Conservation (phyloP, 2,113 vertebrate genomes). For the Mellivora capensis region DNA sequence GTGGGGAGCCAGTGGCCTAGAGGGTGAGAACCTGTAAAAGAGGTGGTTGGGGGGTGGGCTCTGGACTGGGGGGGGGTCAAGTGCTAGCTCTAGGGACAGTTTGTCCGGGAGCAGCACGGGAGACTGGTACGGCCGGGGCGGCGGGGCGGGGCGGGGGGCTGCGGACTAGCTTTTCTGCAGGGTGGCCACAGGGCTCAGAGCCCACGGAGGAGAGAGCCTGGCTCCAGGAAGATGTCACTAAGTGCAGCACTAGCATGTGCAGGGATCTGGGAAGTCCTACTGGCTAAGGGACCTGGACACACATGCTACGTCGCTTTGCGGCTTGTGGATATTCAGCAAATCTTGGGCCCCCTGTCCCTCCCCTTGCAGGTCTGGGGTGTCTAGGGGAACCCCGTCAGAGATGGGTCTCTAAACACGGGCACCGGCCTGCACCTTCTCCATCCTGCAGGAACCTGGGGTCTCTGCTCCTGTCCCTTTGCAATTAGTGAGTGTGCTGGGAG, state of each 20-base stretch:
- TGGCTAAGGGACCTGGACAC: no score
- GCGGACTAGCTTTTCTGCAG: neutral
- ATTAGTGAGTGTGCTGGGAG: neutral
- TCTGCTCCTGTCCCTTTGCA: neutral
- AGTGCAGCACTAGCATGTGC: rapidly evolving
- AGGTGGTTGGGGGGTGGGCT: neutral
- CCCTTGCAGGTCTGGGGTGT: neutral
- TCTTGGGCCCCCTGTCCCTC: neutral
- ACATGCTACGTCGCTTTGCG: rapidly evolving
- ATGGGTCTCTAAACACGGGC: neutral
- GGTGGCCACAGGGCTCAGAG: neutral
- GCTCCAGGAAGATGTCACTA: no score
- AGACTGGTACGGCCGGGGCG: rapidly evolving
- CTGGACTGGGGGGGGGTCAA: neutral
- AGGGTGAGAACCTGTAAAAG: neutral
- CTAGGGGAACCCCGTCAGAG: neutral
- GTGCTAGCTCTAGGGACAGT: neutral
- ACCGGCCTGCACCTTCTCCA: neutral
- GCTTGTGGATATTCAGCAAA: neutral
- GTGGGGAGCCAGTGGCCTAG: neutral
- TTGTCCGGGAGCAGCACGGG: neutral
- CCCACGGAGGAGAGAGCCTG: neutral
- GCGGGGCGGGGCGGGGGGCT: no score
- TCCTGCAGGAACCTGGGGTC: neutral
- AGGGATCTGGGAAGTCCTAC: neutral